Conservation (phyloP, 2,113 vertebrate species). For the Archocentrus centrarchus region DNA sequence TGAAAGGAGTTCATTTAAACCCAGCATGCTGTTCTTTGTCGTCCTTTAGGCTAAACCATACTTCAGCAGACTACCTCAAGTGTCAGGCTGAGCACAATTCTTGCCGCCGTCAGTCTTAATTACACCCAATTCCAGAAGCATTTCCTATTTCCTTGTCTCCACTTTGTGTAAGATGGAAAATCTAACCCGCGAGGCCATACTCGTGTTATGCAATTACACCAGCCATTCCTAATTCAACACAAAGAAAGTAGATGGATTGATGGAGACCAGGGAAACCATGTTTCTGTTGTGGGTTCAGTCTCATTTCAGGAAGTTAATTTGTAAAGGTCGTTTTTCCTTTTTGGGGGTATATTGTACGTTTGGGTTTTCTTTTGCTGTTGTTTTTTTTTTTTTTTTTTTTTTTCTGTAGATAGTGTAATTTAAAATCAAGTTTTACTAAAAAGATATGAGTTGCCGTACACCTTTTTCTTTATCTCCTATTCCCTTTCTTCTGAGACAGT, state of each 20-base stretch:
- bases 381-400: not conserved
- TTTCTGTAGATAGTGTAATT: not conserved
- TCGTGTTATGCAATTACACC: constrained; percentile 73
- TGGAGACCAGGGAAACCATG: constrained; percentile 29
- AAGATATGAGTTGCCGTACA: not conserved
- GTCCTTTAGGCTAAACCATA: constrained; percentile 62
- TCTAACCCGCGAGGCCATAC: constrained; percentile 62
- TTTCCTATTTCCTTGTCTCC: constrained; percentile 77
- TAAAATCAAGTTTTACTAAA: constrained; percentile 28
- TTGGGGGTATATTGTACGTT: not conserved
- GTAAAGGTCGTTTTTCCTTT: not conserved
- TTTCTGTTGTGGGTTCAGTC: constrained; percentile 39
- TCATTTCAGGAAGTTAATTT: constrained; percentile 34
- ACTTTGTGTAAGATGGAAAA: constrained; percentile 74
- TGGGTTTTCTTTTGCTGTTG: not conserved
- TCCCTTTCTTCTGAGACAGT: constrained; percentile 58
- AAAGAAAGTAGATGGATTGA: constrained; percentile 58
- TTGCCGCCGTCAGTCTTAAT: constrained; percentile 72
- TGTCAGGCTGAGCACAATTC: constrained; percentile 62
- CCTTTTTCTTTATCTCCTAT: constrained; percentile 28
- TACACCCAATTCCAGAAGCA: constrained; percentile 71
- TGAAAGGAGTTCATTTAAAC: constrained; percentile 66
- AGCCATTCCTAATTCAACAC: constrained; percentile 71
- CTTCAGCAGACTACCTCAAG: constrained; percentile 58
- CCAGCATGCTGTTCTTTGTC: constrained; percentile 50